Percentiles rank a stretch among this genome's conserved stretches.
Conservation (phyloP, 2,113 vertebrate genomes). For the Tetrax tetrax region DNA sequence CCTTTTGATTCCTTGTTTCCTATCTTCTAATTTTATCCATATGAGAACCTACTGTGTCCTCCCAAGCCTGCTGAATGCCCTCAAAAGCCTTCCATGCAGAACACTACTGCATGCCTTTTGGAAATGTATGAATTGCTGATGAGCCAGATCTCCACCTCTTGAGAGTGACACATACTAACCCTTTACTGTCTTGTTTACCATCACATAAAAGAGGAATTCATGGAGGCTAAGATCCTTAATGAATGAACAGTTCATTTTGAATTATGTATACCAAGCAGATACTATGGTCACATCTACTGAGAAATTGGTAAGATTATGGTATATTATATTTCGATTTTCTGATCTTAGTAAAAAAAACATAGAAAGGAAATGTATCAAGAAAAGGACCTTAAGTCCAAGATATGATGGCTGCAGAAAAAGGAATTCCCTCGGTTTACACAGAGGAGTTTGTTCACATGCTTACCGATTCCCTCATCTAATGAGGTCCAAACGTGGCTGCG, state of each 20-base stretch:
- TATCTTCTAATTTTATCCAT: background rate
- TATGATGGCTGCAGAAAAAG: background rate
- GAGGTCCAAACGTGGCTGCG: fast-evolving
- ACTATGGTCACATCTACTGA: background rate
- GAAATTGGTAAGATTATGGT: background rate
- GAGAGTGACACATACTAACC: background rate
- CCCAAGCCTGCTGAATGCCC: background rate
- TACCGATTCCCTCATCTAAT: background rate
- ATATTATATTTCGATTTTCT: background rate
- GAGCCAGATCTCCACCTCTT: background rate
- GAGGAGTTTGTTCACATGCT: background rate
- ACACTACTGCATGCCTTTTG: background rate
- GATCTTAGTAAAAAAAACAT: background rate
- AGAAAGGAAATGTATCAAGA: background rate
- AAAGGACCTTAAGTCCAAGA: background rate
- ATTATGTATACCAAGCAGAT: background rate
- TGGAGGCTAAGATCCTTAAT: background rate
- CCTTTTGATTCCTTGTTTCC: background rate
- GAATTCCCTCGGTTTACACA: background rate
- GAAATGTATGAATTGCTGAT: background rate
- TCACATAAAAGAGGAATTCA: background rate
- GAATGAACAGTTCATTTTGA: background rate
- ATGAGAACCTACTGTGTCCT: background rate
- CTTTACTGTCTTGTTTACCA: background rate
- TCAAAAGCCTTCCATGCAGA: background rate